A percentile compares a stretch with the other conserved stretches of the same genome.
Conservation (phyloP, 2,113 vertebrate genomes). For the Sylvietta virens region DNA sequence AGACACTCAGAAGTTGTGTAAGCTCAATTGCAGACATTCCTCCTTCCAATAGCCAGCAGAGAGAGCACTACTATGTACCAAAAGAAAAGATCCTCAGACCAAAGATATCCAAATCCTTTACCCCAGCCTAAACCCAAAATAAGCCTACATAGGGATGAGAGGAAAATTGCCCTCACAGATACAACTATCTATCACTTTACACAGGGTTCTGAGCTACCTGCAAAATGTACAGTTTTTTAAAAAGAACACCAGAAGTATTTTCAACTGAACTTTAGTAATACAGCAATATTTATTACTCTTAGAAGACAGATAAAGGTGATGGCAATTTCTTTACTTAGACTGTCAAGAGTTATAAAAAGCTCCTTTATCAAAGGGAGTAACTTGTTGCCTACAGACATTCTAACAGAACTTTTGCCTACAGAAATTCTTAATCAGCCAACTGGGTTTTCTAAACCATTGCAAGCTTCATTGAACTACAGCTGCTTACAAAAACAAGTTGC, state of each 20-base stretch:
- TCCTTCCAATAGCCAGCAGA: conserved; percentile 60
- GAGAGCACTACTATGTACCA: conserved; percentile 41
- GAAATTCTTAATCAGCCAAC: conserved; percentile 69
- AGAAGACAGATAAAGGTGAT: conserved; percentile 68
- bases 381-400: conserved; percentile 67
- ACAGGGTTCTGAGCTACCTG: neutral
- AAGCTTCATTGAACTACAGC: conserved; percentile 79
- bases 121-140: neutral
- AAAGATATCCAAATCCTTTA: conserved; percentile 36
- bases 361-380: conserved; percentile 28
- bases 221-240: neutral
- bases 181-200: neutral
- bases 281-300: conserved; percentile 43
- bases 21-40: conserved; percentile 67
- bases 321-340: conserved; percentile 66
- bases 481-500: conserved; percentile 74
- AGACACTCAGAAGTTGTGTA: conserved; percentile 80
- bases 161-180: neutral
- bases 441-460: conserved; percentile 66
- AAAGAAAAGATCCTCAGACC: conserved; percentile 36
- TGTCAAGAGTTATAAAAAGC: neutral
- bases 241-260: neutral
- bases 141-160: neutral
- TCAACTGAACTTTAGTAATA: neutral
- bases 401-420: conserved; percentile 61